A percentile compares a stretch with the other conserved stretches of the same genome.
Conservation (phyloP, 2,113 vertebrate genomes). For the Archilochus colubris region DNA sequence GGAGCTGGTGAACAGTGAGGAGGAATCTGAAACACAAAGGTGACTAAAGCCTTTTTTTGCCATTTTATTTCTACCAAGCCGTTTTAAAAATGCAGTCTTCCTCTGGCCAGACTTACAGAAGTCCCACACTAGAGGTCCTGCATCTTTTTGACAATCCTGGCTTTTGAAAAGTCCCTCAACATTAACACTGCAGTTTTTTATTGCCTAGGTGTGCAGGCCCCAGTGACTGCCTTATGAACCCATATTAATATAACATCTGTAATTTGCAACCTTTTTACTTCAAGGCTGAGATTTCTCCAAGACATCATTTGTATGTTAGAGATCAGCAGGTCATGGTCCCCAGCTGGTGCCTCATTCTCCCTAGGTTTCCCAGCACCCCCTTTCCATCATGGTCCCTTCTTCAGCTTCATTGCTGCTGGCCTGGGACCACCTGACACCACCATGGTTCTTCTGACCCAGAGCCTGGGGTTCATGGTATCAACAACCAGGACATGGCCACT, state of each 20-base stretch:
- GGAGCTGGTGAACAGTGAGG: background rate
- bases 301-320: background rate
- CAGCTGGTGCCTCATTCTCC: background rate
- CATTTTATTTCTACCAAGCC: background rate
- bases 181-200: background rate
- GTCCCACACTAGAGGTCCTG: fast-evolving
- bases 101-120: background rate
- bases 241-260: background rate
- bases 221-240: background rate
- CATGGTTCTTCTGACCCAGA: background rate
- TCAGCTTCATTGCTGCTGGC: background rate
- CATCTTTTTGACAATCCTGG: background rate
- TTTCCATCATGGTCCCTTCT: background rate
- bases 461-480: background rate
- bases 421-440: background rate
- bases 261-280: background rate
- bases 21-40: background rate
- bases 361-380: background rate
- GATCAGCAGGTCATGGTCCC: background rate
- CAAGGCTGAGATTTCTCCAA: background rate
- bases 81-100: background rate
- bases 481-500: background rate
- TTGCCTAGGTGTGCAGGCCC: background rate
- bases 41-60: background rate
- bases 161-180: background rate